These are phyloP conservation scores for Troides oblongomaculatus DNA, from an alignment of 2,888 invertebrate genomes.

Conservation along the genomic window DNA sequence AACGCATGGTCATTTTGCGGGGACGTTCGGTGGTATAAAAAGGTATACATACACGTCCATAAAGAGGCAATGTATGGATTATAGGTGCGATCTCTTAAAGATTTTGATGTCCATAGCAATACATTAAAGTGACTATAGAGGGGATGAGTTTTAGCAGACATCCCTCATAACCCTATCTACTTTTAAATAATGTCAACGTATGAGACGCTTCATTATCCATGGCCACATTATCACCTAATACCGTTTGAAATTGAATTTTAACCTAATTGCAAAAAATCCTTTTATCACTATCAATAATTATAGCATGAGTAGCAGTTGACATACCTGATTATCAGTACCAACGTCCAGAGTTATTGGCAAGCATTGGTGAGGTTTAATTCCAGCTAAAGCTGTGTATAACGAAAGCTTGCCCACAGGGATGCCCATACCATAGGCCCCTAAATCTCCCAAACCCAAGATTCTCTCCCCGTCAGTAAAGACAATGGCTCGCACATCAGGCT, in stretches of 20 bases:
- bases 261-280: too few relatives aligned
- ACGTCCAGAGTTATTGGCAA: conserved; percentile 96
- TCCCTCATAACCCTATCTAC: too few relatives aligned
- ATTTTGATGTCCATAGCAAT: too few relatives aligned
- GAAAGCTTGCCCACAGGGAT: conserved; percentile 98
- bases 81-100: too few relatives aligned
- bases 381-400: conserved; percentile 96
- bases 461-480: conserved; percentile 98
- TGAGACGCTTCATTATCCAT: too few relatives aligned
- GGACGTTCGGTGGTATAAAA: neutral
- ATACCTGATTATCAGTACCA: conserved; percentile 93
- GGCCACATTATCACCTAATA: too few relatives aligned
- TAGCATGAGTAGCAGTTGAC: neutral
- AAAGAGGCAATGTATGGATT: too few relatives aligned
- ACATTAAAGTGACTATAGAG: too few relatives aligned
- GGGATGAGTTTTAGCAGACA: too few relatives aligned
- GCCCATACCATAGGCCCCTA: conserved; percentile 98
- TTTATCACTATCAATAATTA: neutral
- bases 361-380: conserved; percentile 97
- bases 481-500: conserved; percentile 90
- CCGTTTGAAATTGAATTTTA: too few relatives aligned
- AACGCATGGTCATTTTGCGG: neutral
- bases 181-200: too few relatives aligned
- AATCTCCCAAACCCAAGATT: conserved; percentile 97
- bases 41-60: too few relatives aligned